A percentile compares a stretch with the other conserved stretches of the same genome.
phyloP scores from a whole-genome alignment of 2,113 vertebrate species.

The Nipponia nippon region DNA sequence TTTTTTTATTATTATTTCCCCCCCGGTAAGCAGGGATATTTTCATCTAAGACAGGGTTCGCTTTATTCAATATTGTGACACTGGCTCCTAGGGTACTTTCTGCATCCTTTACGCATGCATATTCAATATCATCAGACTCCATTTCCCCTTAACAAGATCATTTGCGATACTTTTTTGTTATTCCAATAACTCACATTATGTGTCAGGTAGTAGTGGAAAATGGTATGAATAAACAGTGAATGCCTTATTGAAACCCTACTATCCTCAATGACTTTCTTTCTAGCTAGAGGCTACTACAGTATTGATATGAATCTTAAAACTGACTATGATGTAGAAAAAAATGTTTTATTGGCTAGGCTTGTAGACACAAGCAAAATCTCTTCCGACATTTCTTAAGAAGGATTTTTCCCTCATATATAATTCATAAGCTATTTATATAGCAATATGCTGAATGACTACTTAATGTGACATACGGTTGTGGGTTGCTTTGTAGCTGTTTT shows the following conservation, averaged over 20 bases:
- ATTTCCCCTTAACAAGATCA: background rate
- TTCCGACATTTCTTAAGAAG: background rate
- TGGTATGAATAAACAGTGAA: background rate
- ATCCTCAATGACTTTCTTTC: background rate
- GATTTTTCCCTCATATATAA: conserved; percentile 1
- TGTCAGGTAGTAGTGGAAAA: background rate
- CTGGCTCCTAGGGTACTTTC: background rate
- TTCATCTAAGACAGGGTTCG: background rate
- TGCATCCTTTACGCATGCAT: background rate
- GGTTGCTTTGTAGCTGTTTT: background rate
- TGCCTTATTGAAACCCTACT: background rate
- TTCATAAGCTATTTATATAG: conserved; percentile 24
- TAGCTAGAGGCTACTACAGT: background rate
- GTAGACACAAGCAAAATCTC: background rate
- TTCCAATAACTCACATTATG: background rate
- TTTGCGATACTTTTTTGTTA: background rate
- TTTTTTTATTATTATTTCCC: background rate
- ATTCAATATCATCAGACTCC: background rate
- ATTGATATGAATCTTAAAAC: background rate
- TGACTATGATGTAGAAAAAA: background rate
- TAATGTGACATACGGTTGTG: background rate
- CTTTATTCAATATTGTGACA: background rate
- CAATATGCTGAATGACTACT: background rate
- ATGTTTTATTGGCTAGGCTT: background rate
- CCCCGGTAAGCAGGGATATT: background rate